phyloP scores from a whole-genome alignment of 1,140 invertebrate genomes.

The Heterodera schachtii region DNA sequence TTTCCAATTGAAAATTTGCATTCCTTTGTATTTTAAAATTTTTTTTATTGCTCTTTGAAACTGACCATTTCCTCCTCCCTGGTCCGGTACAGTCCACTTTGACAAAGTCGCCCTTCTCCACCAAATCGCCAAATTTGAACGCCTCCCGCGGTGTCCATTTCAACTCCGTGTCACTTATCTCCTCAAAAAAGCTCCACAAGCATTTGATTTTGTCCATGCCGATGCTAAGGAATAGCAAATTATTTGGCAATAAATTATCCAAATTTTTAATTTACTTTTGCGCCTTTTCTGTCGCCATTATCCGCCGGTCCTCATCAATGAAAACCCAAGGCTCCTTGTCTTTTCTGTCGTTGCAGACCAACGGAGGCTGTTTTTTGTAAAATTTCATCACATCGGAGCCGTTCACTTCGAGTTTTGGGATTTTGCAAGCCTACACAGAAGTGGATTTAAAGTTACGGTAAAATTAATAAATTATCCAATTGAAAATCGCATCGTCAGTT shows the following conservation, averaged over 20 bases:
- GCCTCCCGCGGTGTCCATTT: constrained; percentile 24
- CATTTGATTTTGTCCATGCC: constrained; percentile 31
- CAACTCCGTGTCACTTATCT: constrained; percentile 37
- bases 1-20: too few species aligned
- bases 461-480: not conserved
- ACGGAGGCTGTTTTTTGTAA: constrained; percentile 36
- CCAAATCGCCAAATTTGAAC: constrained; percentile 30
- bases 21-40: too few species aligned
- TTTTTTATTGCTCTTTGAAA: too few species aligned
- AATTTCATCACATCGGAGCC: constrained; percentile 44
- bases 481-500: too few species aligned
- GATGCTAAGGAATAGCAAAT: constrained; percentile 5
- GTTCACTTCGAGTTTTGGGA: constrained; percentile 49
- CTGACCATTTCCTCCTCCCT: constrained; percentile 17
- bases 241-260: not conserved
- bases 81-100: constrained; percentile 15
- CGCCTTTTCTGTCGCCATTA: constrained; percentile 43
- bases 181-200: constrained; percentile 38
- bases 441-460: too few species aligned
- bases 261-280: constrained; percentile 39
- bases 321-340: constrained; percentile 38
- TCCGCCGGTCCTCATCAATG: constrained; percentile 37
- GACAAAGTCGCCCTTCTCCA: constrained; percentile 34
- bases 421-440: constrained; percentile 40
- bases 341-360: constrained; percentile 25